A percentile compares a stretch with the other conserved stretches of the same genome.
These are phyloP conservation scores for Geodia barretti DNA, from an alignment of 37 sponge, comb jelly and placozoan species.

Conservation along the genomic window DNA sequence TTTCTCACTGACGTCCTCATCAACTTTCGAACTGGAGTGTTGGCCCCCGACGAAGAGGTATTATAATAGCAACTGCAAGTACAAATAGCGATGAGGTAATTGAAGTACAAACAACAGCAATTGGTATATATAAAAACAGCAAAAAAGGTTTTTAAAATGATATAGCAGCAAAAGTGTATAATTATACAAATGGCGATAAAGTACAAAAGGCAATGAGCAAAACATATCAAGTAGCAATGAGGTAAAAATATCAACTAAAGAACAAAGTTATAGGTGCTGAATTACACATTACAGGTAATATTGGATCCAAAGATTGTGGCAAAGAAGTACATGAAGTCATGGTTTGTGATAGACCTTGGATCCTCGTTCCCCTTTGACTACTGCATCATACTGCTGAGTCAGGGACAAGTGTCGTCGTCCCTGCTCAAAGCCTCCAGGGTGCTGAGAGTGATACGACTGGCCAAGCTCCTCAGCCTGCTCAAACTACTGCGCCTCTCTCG, in stretches of 20 bases:
- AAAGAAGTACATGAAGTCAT: conserved; percentile 23
- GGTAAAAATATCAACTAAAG: too few species aligned
- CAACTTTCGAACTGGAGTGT: conserved; percentile 54
- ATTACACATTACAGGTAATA: conserved; percentile 21
- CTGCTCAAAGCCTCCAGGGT: conserved; percentile 53
- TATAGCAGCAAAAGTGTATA: too few species aligned
- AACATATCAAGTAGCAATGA: too few species aligned
- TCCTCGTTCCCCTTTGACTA: conserved; percentile 60
- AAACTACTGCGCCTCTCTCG: conserved; percentile 41
- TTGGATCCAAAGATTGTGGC: conserved; percentile 47
- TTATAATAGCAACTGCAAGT: too few species aligned
- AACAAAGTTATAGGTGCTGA: too few species aligned
- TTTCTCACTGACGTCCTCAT: conserved; percentile 39
- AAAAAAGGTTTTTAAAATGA: too few species aligned
- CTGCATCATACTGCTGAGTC: conserved; percentile 8
- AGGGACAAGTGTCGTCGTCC: conserved; percentile 24
- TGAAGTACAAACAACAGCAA: too few species aligned
- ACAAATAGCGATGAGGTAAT: too few species aligned
- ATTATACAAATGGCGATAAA: too few species aligned
- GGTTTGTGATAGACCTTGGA: conserved; percentile 44
- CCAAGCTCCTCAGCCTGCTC: conserved; percentile 50
- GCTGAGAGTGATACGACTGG: conserved; percentile 37
- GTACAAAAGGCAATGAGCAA: too few species aligned
- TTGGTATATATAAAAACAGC: background rate
- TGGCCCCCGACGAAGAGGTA: conserved; percentile 1